phyloP scores from a whole-genome alignment of 2,888 invertebrate species.

The Andrena chrysosceles region DNA sequence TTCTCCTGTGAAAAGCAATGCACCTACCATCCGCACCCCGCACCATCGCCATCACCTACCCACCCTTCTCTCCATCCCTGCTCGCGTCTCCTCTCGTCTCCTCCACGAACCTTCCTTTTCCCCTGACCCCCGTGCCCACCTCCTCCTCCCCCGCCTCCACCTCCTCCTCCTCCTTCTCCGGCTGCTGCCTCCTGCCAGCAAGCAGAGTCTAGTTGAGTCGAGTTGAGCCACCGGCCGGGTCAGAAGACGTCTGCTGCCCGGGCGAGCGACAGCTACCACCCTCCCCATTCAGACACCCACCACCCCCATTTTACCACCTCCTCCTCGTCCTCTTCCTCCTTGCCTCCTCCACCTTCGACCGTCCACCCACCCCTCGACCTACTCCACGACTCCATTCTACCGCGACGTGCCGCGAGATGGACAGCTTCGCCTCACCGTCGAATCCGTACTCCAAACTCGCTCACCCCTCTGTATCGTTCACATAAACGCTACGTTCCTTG shows the following conservation, averaged over 20 bases:
- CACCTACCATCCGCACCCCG: constrained; percentile 77
- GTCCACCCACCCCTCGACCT: constrained; percentile 69
- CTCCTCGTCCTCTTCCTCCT: constrained; percentile 58
- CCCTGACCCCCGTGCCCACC: constrained; percentile 55
- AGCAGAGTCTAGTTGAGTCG: constrained; percentile 80
- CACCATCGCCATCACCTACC: constrained; percentile 76
- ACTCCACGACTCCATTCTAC: constrained; percentile 79
- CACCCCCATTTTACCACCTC: constrained; percentile 70
- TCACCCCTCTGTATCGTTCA: constrained; percentile 60
- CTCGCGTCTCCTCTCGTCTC: constrained; percentile 65
- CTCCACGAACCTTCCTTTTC: constrained; percentile 66
- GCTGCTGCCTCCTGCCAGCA: constrained; percentile 75
- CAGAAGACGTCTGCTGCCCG: constrained; percentile 85
- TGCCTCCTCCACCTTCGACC: constrained; percentile 63
- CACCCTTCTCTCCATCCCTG: constrained; percentile 64
- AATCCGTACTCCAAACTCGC: constrained; percentile 67
- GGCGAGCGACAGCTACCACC: constrained; percentile 84
- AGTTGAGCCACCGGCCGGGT: constrained; percentile 85
- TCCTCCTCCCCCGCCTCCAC: constrained; percentile 37
- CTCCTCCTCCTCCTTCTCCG: constrained; percentile 65
- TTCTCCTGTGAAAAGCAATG: constrained; percentile 83
- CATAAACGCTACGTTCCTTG: constrained; percentile 45
- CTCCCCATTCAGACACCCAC: constrained; percentile 72
- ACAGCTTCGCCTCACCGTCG: constrained; percentile 73
- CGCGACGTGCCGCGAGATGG: constrained; percentile 81